phyloP scores from a whole-genome alignment of 2,113 vertebrate genomes.

The Chlamydotis undulata region DNA sequence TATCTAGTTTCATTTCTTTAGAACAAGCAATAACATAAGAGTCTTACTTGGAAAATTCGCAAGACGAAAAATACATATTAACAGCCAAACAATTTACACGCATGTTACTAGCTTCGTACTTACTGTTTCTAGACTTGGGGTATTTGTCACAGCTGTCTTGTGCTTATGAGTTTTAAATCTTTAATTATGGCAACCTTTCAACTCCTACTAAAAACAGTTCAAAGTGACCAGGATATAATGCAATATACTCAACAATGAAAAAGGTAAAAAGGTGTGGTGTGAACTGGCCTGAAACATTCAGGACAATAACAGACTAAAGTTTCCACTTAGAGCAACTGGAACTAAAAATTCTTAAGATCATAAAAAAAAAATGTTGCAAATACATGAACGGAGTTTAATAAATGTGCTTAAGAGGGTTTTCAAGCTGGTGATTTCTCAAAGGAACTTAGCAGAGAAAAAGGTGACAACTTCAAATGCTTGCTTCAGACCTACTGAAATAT shows the following conservation, averaged over 20 bases:
- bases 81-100: slow-evolving; percentile 8
- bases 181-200: background rate
- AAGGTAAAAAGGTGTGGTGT: background rate
- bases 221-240: background rate
- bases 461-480: background rate
- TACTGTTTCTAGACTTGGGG: background rate
- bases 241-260: background rate
- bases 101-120: background rate
- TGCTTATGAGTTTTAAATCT: background rate
- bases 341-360: background rate
- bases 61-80: background rate
- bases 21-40: slow-evolving; percentile 34
- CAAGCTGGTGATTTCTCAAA: background rate
- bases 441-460: background rate
- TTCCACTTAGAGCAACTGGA: background rate
- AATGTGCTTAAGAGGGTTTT: background rate
- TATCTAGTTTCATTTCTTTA: slow-evolving; percentile 37
- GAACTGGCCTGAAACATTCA: background rate
- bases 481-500: background rate
- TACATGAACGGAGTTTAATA: background rate
- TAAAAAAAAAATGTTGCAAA: background rate
- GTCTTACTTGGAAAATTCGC: background rate
- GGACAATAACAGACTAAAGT: background rate
- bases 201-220: background rate
- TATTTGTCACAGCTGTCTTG: background rate